Evolutionary conservation across 2,113 vertebrate genomes (phyloP).

Genomic region (Heterotis niloticus): DNA sequence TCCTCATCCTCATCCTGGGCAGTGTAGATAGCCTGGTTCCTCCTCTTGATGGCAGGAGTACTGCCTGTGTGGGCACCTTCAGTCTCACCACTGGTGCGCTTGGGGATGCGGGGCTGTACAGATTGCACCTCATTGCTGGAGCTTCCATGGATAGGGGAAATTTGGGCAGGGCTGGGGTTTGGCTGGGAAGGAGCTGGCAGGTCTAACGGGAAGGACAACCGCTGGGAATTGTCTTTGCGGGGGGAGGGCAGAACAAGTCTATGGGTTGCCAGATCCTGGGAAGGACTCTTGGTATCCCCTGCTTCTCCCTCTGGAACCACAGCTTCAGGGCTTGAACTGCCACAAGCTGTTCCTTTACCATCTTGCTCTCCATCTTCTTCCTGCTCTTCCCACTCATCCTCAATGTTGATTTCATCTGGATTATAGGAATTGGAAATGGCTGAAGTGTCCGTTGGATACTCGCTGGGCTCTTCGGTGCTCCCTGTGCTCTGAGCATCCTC

Average conservation of each 20-base stretch:
- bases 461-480: conserved; percentile 80
- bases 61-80: conserved; percentile 46
- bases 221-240: conserved; percentile 55
- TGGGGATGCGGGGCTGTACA: conserved; percentile 54
- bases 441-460: conserved; percentile 83
- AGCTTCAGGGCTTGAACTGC: conserved; percentile 63
- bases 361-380: conserved; percentile 51
- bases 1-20: conserved; percentile 63
- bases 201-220: conserved; percentile 40
- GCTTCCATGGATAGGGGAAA: too few species aligned
- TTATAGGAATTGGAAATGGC: conserved; percentile 78
- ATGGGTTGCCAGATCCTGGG: conserved; percentile 47
- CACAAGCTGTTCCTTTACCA: conserved; percentile 7
- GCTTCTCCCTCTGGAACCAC: conserved; percentile 69
- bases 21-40: conserved; percentile 89
- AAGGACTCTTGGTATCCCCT: conserved; percentile 46
- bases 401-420: conserved; percentile 91
- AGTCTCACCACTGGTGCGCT: conserved; percentile 70
- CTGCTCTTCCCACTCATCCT: conserved; percentile 78
- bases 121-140: conserved; percentile 27
- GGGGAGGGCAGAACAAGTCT: conserved; percentile 58
- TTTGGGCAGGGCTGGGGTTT: conserved; percentile 56
- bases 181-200: conserved; percentile 63
- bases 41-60: conserved; percentile 82
- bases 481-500: conserved; percentile 65